A percentile compares a stretch with the other conserved stretches of the same genome.
Conservation (phyloP, 2,888 invertebrate genomes). For the Protodeltote pygarga region DNA sequence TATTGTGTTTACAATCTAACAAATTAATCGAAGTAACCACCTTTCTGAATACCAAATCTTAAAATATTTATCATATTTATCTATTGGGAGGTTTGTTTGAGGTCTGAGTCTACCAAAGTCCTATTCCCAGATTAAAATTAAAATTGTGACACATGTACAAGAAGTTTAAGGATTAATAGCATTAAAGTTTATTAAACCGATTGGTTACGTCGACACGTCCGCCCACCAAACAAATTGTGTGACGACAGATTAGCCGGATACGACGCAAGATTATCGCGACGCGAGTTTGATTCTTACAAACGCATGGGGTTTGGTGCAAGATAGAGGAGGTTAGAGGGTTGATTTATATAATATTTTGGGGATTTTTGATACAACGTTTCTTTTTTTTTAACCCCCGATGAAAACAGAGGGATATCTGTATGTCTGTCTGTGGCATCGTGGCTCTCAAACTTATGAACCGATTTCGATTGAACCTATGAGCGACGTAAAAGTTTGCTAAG, state of each 20-base stretch:
- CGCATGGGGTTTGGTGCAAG: slow-evolving; percentile 54
- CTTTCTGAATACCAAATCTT: no score
- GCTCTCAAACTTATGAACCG: no score
- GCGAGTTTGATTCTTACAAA: slow-evolving; percentile 69
- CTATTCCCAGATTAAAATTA: slow-evolving; percentile 48
- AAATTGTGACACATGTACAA: slow-evolving; percentile 46
- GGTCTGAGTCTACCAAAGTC: no score
- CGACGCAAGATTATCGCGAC: slow-evolving; percentile 65
- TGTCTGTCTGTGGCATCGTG: no score
- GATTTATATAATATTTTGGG: background rate
- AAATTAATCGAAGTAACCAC: no score
- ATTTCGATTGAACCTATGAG: no score
- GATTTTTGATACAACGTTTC: no score
- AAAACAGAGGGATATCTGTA: no score
- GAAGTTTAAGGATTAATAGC: slow-evolving; percentile 45
- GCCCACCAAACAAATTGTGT: slow-evolving; percentile 71
- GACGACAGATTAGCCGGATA: slow-evolving; percentile 79
- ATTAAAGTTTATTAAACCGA: slow-evolving; percentile 50
- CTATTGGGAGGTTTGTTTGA: slow-evolving; percentile 20
- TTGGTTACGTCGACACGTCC: slow-evolving; percentile 64
- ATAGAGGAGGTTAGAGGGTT: background rate
- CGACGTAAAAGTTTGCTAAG: no score
- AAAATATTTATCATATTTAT: no score
- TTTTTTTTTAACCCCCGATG: no score
- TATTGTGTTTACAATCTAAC: background rate